Evolutionary conservation across 2,797 vertebrate genomes (phyloP).

Genomic region (Menidia menidia): DNA sequence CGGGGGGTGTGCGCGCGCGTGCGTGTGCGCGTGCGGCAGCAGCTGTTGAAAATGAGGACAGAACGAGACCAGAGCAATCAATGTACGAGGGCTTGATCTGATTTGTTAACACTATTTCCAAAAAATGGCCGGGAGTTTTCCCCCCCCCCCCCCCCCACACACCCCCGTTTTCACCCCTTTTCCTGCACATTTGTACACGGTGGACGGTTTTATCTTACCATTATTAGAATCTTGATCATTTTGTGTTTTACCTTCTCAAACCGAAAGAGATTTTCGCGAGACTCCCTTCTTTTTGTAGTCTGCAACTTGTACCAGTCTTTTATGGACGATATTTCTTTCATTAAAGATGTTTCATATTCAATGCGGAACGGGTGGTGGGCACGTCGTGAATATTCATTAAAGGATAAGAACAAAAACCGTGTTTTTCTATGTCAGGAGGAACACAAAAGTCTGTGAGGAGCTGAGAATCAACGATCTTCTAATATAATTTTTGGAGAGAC

Average conservation of each 20-base stretch:
- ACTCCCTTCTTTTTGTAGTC: not conserved
- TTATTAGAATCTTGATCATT: not conserved
- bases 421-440: too few species aligned
- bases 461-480: not conserved
- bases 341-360: too few species aligned
- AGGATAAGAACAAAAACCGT: too few species aligned
- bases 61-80: conserved; percentile 86
- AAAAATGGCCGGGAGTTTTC: conserved; percentile 36
- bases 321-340: too few species aligned
- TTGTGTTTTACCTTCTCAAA: not conserved
- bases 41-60: conserved; percentile 79
- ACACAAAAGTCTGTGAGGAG: too few species aligned
- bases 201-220: not conserved
- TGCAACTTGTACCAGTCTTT: too few species aligned
- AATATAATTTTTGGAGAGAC: not conserved
- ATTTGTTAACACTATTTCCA: conserved; percentile 71
- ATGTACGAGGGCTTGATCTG: conserved; percentile 80
- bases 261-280: not conserved
- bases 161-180: not conserved
- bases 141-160: not conserved
- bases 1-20: conserved; percentile 57
- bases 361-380: too few species aligned
- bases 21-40: conserved; percentile 66
- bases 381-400: too few species aligned
- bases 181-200: conserved; percentile 8